Evolutionary conservation across 2,797 vertebrate species (phyloP), one percentile per base, ranked within the genome.

Genomic region (Limnodromus scolopaceus): DNA sequence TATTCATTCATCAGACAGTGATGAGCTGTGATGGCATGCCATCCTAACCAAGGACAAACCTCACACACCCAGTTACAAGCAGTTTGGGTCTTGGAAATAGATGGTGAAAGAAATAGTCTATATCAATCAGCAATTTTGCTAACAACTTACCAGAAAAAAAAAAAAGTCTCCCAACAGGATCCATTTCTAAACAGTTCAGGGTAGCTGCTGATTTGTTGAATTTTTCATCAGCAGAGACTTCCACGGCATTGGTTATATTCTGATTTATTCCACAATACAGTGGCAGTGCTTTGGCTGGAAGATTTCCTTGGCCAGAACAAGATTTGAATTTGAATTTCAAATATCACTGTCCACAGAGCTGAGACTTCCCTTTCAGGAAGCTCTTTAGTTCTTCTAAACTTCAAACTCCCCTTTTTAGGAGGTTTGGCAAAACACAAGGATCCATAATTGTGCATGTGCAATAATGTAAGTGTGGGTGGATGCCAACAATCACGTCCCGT

Each of bases 291-390:
- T 89, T 84, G 72, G 46, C 63, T 17, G 9, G 38, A 87, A 22
- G 38, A 61, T 53, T 92, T 85, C n/a, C 84, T 83, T 57, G 68
- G 71, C 48, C 60, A 83, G 76, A 86, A 23, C 15, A 68, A 87
- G 18, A 34, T 19, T 38, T 68, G 65, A 92, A 90, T 72, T 91
- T 76, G 76, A 92, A 94, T 90, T 89, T 81, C 61, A 84, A 86
- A 72, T 80, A 28, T n/a, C 34, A 36, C 24, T 69, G 63, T 80
- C 22, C 72, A 51, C 46, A 57, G 16, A 83, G 53, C 16, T 18
- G 61, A 84, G 61, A 58, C 28, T 84, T 81, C n/a, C 28, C 34
- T 84, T 88, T 88, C 89, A 87, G 89, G 64, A 94, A 93, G 63
- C 1, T 5, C 16, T 95, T 94, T 16, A 68, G 48, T 69, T 69